Conservation (phyloP, 37 sponge, comb jelly and placozoan species). For the Geodia barretti region DNA sequence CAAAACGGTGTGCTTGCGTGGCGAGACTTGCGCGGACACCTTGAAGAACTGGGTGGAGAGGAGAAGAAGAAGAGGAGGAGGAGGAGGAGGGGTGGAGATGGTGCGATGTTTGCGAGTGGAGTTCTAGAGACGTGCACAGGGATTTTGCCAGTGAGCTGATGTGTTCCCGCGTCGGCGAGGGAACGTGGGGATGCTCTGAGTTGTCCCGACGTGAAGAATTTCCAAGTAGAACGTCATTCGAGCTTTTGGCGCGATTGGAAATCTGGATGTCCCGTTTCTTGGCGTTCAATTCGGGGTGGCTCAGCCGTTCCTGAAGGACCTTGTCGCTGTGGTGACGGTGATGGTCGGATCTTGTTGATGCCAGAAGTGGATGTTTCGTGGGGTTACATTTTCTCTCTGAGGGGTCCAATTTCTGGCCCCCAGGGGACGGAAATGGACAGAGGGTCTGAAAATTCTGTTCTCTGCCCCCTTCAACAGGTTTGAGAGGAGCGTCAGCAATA, state of each 20-base stretch:
- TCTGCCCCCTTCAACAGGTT: too few species aligned
- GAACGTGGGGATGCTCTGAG: neutral
- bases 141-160: neutral
- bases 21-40: neutral
- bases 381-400: neutral
- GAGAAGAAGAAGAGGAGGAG: neutral
- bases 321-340: neutral
- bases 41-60: neutral
- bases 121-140: neutral
- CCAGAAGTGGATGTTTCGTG: neutral
- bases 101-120: neutral
- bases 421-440: neutral
- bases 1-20: neutral
- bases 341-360: neutral
- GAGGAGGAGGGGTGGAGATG: neutral
- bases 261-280: neutral
- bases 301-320: neutral
- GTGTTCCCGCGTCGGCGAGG: neutral
- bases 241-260: slow-evolving; percentile 13
- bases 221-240: neutral
- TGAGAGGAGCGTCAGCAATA: too few species aligned
- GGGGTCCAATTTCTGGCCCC: neutral
- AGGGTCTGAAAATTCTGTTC: too few species aligned
- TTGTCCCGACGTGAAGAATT: neutral
- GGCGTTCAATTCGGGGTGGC: slow-evolving; percentile 27